Evolutionary conservation across 2,888 invertebrate species (phyloP), one percentile per base, ranked within the genome.

Genomic region (Hyposoter didymator): DNA sequence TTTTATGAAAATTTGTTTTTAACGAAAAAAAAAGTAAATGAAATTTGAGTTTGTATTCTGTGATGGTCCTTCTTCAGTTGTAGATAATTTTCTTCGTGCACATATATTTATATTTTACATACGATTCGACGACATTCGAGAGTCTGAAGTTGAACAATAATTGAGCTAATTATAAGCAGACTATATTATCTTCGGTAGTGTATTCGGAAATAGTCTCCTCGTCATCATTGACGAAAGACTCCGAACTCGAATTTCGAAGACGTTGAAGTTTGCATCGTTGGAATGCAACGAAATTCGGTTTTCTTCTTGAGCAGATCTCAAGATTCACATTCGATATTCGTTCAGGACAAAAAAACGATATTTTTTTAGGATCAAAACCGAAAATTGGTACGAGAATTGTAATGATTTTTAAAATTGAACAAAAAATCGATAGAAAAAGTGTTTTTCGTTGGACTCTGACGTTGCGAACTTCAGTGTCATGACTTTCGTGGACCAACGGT

Each of bases 131-230:
- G 59, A 69, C 19, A 59, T 78, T 19, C 32, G 17, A 59, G 17
- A 59, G 55, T 70, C 69, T 47, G 39, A 19, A 69, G 70, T 78
- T 49, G n/a, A n/a, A 49, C 45, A 52, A 22, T 62, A 79, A 70
- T 79, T 70, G 55, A 79, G 79, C 70, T 59, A 62, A 70, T 59
- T 35, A 52, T 39, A 79, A 62, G 70, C 78, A 70, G 55, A 62
- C 70, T 79, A 70, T 78, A 47, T 47, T 47, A 75, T 79, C 78
- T 62, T 79, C 78, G 78, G 47, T 79, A 45, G 62, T 79, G 35
- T 47, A 52, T 35, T 69, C 62, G 19, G 73, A 47, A 69, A 47
- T 32, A 32, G 35, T 64, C 49, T 47, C 49, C 35, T 28, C 0
- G 5, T 12, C 59, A 59, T 28, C 5, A 14, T 28, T 28, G 14